A percentile compares a stretch with the other conserved stretches of the same genome.
Conservation (phyloP, 2,888 invertebrate genomes). For the Machimus rusticus region DNA sequence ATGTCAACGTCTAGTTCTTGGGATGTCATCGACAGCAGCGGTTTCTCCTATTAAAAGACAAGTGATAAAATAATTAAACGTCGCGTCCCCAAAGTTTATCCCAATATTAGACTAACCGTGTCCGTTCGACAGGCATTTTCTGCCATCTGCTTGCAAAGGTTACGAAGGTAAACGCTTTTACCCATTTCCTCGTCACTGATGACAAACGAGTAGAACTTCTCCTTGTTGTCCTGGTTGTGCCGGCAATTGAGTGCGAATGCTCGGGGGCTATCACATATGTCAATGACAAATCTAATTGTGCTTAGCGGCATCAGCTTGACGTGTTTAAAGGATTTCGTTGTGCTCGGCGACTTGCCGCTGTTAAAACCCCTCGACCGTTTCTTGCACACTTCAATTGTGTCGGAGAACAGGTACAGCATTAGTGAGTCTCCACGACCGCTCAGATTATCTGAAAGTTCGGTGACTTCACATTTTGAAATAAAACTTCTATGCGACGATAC, state of each 20-base stretch:
- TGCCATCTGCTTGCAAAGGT: conserved; percentile 88
- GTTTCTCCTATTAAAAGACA: conserved; percentile 56
- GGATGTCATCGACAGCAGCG: conserved; percentile 58
- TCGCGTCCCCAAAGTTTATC: neutral
- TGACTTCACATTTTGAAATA: conserved; percentile 86
- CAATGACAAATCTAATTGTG: conserved; percentile 88
- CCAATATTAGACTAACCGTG: conserved; percentile 71
- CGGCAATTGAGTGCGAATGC: conserved; percentile 91
- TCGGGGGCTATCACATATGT: conserved; percentile 87
- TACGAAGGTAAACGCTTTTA: conserved; percentile 81
- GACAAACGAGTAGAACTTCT: conserved; percentile 86
- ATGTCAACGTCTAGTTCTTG: conserved; percentile 88
- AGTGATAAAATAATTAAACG: neutral
- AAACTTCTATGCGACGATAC: conserved; percentile 93
- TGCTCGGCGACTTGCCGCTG: conserved; percentile 74
- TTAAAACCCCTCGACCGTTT: conserved; percentile 81
- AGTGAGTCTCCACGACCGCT: conserved; percentile 87
- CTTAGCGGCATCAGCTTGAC: conserved; percentile 88
- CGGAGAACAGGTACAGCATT: conserved; percentile 91
- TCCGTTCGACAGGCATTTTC: conserved; percentile 92
- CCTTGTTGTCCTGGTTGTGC: conserved; percentile 84
- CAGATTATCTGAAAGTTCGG: conserved; percentile 83
- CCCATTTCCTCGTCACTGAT: conserved; percentile 83
- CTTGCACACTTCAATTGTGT: conserved; percentile 91
- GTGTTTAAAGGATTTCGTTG: conserved; percentile 89